Evolutionary conservation across 2,113 vertebrate species (phyloP).

Genomic region (Tricholaema leucomelas): DNA sequence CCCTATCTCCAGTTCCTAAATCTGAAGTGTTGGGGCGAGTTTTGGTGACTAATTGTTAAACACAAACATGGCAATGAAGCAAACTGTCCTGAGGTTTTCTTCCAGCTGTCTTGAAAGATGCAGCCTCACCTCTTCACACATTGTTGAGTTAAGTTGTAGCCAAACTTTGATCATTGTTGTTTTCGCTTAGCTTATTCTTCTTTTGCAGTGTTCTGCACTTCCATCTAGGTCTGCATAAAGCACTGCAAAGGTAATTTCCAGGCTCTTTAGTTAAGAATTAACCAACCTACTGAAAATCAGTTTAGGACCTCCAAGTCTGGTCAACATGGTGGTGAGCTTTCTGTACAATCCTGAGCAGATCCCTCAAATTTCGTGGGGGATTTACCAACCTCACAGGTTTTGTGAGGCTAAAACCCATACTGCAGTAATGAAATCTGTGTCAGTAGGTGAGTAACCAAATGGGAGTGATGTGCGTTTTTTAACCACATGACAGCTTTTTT

Average conservation of each 20-base stretch:
- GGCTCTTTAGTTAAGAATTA: background rate
- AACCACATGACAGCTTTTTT: background rate
- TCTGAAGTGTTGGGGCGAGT: background rate
- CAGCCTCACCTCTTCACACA: background rate
- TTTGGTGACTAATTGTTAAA: background rate
- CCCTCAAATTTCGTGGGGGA: background rate
- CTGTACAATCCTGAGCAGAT: background rate
- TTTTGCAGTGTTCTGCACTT: background rate
- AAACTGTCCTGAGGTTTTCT: background rate
- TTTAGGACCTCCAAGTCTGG: background rate
- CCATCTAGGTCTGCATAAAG: too few relatives aligned
- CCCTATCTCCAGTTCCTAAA: background rate
- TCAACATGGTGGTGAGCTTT: background rate
- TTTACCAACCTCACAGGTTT: conserved; percentile 16
- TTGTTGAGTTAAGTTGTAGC: background rate
- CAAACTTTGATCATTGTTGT: background rate
- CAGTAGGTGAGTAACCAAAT: background rate
- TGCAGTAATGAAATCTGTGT: background rate
- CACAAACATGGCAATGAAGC: background rate
- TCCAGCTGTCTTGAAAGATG: background rate
- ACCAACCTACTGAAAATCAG: background rate
- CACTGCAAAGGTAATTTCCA: too few relatives aligned
- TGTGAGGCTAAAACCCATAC: background rate
- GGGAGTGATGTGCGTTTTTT: background rate
- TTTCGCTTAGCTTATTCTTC: background rate